Evolutionary conservation across 2,888 invertebrate species (phyloP), one percentile per base, ranked within the genome.

Genomic region (Caenorhabditis uteleia): DNA sequence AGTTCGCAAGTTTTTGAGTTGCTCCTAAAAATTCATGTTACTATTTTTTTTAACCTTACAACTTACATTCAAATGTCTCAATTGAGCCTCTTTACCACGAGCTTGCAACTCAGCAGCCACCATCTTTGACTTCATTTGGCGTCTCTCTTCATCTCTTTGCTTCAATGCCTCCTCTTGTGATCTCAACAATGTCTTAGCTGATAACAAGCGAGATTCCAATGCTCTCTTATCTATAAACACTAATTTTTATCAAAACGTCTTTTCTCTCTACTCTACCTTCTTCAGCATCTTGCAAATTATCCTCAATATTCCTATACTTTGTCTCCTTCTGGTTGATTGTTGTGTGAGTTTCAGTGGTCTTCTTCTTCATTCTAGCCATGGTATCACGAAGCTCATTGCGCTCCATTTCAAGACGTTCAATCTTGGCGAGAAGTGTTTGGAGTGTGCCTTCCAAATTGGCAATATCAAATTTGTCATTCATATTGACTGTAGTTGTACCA

Each of bases 101-200:
- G 79, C 78, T 44, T 82, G 81, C 38, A 82, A 74, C 36, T 82
- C 82, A 23, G 82, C 68, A n/a, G 82, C 80, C 23, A 77, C 77
- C 75, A 82, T 72, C 59, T 80, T 80, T 26, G 77, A 75, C 46
- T 82, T 81, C 71, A 82, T 74, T 55, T 80, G 71, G 26, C 82
- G 65, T 33, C 80, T 62, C 49, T 82, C 82, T 40, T 82, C 82
- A 53, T 82, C 82, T 51, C 82, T 70, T 55, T 78, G 75, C 53
- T 77, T 77, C 21, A 82, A 68, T 29, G 78, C 75, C 43, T 82
- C 82, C 56, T 82, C 82, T 59, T 82, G 82, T 18, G 80, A 78
- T 10, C 77, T 71, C 12, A 82, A 70, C 20, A 82, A 61, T 50
- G 77, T 73, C 49, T 80, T 82, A 31, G 82, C 82, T 26, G 77